Conservation (phyloP, 2,113 vertebrate species). For the Ahaetulla prasina region DNA sequence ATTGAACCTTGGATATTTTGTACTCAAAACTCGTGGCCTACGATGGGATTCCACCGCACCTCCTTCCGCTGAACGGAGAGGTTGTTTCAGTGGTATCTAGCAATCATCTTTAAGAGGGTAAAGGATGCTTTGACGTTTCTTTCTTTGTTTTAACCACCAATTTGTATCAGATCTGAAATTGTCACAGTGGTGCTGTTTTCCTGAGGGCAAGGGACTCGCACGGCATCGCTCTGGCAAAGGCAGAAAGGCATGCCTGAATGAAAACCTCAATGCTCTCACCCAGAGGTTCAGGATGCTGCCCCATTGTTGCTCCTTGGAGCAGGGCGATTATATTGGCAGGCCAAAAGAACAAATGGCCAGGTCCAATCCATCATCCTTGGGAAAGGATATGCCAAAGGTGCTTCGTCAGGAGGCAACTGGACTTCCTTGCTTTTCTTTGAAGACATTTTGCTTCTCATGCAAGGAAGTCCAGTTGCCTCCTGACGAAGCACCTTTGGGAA, state of each 20-base stretch:
- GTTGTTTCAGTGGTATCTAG: too few species aligned
- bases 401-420: too few species aligned
- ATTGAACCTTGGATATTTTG: neutral
- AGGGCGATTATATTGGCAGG: neutral
- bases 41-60: too few species aligned
- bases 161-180: neutral
- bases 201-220: neutral
- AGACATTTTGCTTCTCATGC: too few species aligned
- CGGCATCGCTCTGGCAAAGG: neutral
- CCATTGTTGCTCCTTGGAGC: neutral
- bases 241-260: neutral
- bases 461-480: too few species aligned
- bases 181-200: neutral
- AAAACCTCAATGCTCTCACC: neutral
- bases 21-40: neutral
- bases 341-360: neutral
- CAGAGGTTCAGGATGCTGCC: neutral
- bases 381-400: neutral
- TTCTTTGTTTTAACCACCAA: neutral
- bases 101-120: neutral
- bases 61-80: neutral
- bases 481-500: too few species aligned
- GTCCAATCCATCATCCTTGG: neutral
- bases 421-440: too few species aligned
- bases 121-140: neutral